These are phyloP conservation scores for Meles meles DNA, from an alignment of 2,113 vertebrate species.

Conservation along the genomic window DNA sequence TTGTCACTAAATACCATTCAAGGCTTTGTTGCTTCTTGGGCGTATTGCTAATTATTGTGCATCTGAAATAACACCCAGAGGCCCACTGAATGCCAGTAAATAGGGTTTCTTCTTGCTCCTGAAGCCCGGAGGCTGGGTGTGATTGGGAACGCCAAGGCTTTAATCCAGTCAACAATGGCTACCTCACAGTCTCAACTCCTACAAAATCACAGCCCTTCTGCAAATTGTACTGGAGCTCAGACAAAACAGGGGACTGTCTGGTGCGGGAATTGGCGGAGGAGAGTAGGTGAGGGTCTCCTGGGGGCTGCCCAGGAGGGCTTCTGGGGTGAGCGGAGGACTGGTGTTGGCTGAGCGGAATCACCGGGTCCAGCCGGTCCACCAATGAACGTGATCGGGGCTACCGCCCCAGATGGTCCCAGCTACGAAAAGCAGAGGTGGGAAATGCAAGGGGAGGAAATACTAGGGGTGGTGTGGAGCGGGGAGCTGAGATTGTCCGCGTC, in stretches of 20 bases:
- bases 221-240: slow-evolving; percentile 39
- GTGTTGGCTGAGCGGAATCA: background rate
- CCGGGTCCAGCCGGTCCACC: too few relatives aligned
- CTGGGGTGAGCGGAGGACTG: background rate
- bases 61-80: slow-evolving; percentile 84
- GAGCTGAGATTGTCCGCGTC: background rate
- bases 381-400: background rate
- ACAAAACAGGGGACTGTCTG: slow-evolving; percentile 11
- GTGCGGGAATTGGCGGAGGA: background rate
- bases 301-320: background rate
- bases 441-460: background rate
- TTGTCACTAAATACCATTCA: slow-evolving; percentile 87
- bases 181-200: slow-evolving; percentile 52
- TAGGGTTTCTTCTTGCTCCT: slow-evolving; percentile 76
- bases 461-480: fast-evolving
- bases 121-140: slow-evolving; percentile 72
- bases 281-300: slow-evolving; percentile 4
- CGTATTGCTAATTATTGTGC: slow-evolving; percentile 83
- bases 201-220: slow-evolving; percentile 66
- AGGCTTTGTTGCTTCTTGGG: slow-evolving; percentile 85
- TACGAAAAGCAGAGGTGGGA: background rate
- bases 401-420: background rate
- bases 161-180: slow-evolving; percentile 77
- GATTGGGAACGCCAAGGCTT: slow-evolving; percentile 78
- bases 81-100: slow-evolving; percentile 80